phyloP scores from a whole-genome alignment of 2,113 vertebrate species.

The Spermophilus dauricus region DNA sequence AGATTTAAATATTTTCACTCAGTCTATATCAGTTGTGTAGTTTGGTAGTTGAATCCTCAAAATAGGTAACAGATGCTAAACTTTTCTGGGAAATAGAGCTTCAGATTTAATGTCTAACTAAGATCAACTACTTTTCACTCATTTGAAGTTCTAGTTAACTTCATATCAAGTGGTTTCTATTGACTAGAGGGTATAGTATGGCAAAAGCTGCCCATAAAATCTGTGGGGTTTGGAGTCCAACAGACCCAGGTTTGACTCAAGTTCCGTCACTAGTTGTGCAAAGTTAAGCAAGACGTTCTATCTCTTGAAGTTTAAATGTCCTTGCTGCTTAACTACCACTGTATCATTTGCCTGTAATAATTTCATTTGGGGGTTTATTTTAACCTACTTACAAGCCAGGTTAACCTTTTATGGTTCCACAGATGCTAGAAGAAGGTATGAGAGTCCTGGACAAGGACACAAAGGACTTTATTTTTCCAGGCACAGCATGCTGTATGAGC shows the following conservation, averaged over 20 bases:
- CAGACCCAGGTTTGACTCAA: not conserved
- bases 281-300: not conserved
- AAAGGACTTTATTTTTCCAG: not conserved
- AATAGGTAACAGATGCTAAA: constrained; percentile 56
- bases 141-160: not conserved
- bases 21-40: constrained; percentile 41
- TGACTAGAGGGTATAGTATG: not conserved
- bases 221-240: not conserved
- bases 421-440: not conserved
- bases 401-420: not conserved
- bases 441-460: not conserved
- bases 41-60: constrained; percentile 14
- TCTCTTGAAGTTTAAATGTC: not conserved
- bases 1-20: constrained; percentile 62
- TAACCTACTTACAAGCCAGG: not conserved
- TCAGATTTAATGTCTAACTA: not conserved
- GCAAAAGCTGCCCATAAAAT: not conserved
- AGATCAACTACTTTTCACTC: not conserved
- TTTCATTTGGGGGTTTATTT: not conserved
- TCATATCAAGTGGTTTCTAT: not conserved
- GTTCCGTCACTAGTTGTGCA: not conserved
- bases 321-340: not conserved
- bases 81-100: not conserved
- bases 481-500: not conserved
- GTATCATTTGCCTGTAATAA: not conserved